Evolutionary conservation across 2,113 vertebrate genomes (phyloP).

Genomic region (Peromyscus polionotus): DNA sequence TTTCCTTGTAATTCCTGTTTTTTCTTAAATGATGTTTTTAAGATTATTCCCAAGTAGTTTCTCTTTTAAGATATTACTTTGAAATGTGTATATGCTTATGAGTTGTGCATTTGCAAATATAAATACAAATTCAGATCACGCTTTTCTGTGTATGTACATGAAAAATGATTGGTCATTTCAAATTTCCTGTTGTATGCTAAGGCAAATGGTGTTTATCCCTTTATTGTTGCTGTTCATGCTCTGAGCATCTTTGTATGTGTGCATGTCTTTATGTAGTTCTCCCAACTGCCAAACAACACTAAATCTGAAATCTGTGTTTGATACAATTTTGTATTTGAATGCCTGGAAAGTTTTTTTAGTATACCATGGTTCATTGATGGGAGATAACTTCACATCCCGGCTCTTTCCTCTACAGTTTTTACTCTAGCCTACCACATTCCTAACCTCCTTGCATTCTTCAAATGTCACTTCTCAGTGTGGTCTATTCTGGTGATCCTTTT

Average conservation of each 20-base stretch:
- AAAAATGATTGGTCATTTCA: neutral
- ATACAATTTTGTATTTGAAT: neutral
- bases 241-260: neutral
- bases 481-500: neutral
- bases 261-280: neutral
- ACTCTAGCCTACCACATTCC: too few species aligned
- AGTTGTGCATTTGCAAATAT: neutral
- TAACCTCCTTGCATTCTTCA: neutral
- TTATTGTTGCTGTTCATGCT: neutral
- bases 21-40: neutral
- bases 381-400: too few species aligned
- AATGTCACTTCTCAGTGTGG: neutral
- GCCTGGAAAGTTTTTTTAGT: neutral
- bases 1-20: neutral
- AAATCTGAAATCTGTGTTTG: neutral
- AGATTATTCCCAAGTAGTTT: neutral
- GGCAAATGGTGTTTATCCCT: neutral
- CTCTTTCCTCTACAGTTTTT: neutral
- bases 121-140: neutral
- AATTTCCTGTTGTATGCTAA: neutral
- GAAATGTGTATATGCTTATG: neutral
- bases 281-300: neutral
- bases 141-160: neutral
- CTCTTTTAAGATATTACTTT: neutral
- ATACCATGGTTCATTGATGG: neutral